phyloP scores from a whole-genome alignment of 2,113 vertebrate species.

The Manacus vitellinus region DNA sequence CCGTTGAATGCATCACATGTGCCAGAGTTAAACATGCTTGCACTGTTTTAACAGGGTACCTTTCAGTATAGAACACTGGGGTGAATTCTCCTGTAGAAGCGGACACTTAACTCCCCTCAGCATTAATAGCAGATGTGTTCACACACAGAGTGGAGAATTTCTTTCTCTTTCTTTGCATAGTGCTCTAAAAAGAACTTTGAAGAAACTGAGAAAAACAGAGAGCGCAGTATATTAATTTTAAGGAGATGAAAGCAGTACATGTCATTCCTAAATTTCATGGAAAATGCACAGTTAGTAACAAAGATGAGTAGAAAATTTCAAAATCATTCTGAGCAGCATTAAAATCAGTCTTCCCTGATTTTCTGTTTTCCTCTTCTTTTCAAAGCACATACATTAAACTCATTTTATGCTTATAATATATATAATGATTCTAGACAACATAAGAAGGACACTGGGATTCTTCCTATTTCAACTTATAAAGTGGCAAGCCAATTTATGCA shows the following conservation, averaged over 20 bases:
- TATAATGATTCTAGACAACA: constrained; percentile 80
- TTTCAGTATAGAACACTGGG: constrained; percentile 63
- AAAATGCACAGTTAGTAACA: constrained; percentile 66
- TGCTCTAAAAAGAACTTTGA: constrained; percentile 62
- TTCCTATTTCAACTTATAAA: constrained; percentile 73
- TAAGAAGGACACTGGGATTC: constrained; percentile 70
- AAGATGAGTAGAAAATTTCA: constrained; percentile 75
- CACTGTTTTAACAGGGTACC: constrained; percentile 57
- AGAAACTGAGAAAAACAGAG: constrained; percentile 65
- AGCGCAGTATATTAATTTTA: constrained; percentile 68
- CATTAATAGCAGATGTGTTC: constrained; percentile 55
- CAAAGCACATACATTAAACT: constrained; percentile 75
- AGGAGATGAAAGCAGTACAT: constrained; percentile 71
- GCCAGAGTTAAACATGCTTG: constrained; percentile 59
- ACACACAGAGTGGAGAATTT: constrained; percentile 55
- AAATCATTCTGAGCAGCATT: constrained; percentile 74
- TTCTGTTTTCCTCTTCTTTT: constrained; percentile 73
- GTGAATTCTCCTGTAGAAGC: constrained; percentile 46
- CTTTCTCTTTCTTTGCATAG: constrained; percentile 65
- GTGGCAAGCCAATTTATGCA: constrained; percentile 78
- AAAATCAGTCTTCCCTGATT: constrained; percentile 70
- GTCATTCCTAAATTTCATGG: constrained; percentile 69
- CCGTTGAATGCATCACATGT: constrained; percentile 52
- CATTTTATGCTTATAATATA: constrained; percentile 80
- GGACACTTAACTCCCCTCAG: constrained; percentile 72